phyloP scores from a whole-genome alignment of 2,888 invertebrate genomes.

The Mallateleia sp. region DNA sequence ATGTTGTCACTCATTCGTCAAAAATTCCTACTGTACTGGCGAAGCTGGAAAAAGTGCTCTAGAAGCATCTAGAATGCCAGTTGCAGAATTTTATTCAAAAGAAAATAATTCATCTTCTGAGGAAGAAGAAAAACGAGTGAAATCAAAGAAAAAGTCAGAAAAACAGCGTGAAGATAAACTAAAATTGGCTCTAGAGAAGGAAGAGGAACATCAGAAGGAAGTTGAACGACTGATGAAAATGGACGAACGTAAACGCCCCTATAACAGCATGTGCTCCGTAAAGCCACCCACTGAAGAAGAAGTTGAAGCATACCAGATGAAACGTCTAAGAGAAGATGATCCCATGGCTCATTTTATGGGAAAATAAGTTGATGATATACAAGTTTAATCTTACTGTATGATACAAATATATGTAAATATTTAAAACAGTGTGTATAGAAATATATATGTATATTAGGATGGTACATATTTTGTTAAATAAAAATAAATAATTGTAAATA shows the following conservation, averaged over 20 bases:
- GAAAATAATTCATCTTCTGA: not conserved
- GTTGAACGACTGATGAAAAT: slow-evolving; percentile 92
- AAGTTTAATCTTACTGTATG: too few relatives aligned
- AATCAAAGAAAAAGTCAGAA: slow-evolving; percentile 86
- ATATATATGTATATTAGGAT: too few relatives aligned
- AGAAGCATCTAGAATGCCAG: slow-evolving; percentile 6
- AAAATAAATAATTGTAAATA: too few relatives aligned
- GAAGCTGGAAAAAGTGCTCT: slow-evolving; percentile 91
- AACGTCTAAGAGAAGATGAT: slow-evolving; percentile 95
- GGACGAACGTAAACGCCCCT: slow-evolving; percentile 97
- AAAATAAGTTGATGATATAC: slow-evolving; percentile 75
- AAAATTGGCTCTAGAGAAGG: slow-evolving; percentile 92
- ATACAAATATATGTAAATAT: too few relatives aligned
- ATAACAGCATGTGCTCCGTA: slow-evolving; percentile 97
- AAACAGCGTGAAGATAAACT: slow-evolving; percentile 90
- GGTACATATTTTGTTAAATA: too few relatives aligned
- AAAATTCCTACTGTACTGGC: slow-evolving; percentile 97
- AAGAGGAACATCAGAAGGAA: slow-evolving; percentile 91
- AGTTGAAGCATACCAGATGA: slow-evolving; percentile 98
- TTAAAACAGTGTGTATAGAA: too few relatives aligned
- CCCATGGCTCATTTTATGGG: slow-evolving; percentile 96
- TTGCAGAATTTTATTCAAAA: not conserved
- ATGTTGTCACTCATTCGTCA: slow-evolving; percentile 98
- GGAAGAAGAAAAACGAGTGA: slow-evolving; percentile 1
- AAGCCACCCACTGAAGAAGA: slow-evolving; percentile 97